Percentiles rank a stretch among this genome's conserved stretches.
Conservation (phyloP, 1,140 invertebrate genomes). For the Drosophila tsacasi region DNA sequence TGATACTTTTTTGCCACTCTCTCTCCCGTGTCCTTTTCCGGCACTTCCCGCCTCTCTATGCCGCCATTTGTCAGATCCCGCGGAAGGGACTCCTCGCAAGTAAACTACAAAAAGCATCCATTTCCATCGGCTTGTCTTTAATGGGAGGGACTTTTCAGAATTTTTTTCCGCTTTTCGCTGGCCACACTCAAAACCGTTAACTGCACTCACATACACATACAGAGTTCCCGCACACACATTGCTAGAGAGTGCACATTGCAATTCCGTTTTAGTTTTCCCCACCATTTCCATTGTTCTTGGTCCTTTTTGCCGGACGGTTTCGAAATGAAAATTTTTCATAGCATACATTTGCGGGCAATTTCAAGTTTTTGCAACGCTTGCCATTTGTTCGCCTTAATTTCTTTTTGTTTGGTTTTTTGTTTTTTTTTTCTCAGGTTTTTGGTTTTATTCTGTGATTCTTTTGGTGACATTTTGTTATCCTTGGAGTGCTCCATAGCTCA, state of each 20-base stretch:
- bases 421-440: neutral
- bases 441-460: constrained; percentile 10
- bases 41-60: neutral
- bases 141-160: constrained; percentile 28
- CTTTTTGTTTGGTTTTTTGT: constrained; percentile 11
- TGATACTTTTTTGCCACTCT: constrained; percentile 28
- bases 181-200: constrained; percentile 30
- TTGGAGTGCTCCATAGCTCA: constrained; percentile 37
- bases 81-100: constrained; percentile 10
- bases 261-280: constrained; percentile 12
- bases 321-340: constrained; percentile 49
- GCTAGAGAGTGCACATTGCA: constrained; percentile 24
- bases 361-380: constrained; percentile 41
- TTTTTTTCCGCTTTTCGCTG: constrained; percentile 33
- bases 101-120: constrained; percentile 13
- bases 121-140: constrained; percentile 37
- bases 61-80: constrained; percentile 7
- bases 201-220: constrained; percentile 5
- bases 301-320: constrained; percentile 15
- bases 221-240: neutral
- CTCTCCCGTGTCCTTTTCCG: constrained; percentile 1
- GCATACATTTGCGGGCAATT: constrained; percentile 61
- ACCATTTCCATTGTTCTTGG: constrained; percentile 30
- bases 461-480: constrained; percentile 42
- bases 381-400: constrained; percentile 30